Base-by-base conservation (phyloP, 1,140 invertebrate genomes). In the Drosophila varians region DNA sequence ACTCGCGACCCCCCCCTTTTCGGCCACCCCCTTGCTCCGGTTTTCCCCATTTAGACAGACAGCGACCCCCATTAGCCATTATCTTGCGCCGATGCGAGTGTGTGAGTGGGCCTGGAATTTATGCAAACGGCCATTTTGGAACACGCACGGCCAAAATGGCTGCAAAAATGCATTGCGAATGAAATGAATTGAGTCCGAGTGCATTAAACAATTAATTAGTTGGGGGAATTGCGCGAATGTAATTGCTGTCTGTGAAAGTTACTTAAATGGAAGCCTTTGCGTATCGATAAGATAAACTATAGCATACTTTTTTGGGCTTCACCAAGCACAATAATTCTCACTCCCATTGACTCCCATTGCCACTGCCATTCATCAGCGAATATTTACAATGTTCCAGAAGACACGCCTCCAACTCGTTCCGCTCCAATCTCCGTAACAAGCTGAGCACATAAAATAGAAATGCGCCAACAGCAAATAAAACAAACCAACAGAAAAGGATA, bases 131-230 rank as follows among this genome's bases (percentile, higher is more conserved):
- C 61, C 80, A 58, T 53, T 75, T 65, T 57, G 40, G 53, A 43
- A 68, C 52, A 68, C 74, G 60, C 64, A 66, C 52, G 8, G 16
- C 16, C 16, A 18, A 18, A 38, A 38, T 3, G 36, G 36, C 28
- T 56, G 53, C 31, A 54, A 62, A 48, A 61, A 47, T 36, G 19
- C 21, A 28, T 26, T 45, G 18, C 36, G 16, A 48, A 43, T 23
- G 18, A 25, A 36, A 36, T 26, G 42, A 47, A 66, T 76, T 60
- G 62, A 69, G 52, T 51, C 42, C 65, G 68, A 86, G 76, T 86
- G 82, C 80, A 86, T 86, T 86, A 86, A 86, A 80, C 76, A 86
- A 86, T 86, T 86, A 86, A 86, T 86, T 86, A 84, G 78, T 84
- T 54, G 31, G 48, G 55, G 68, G 60, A 66, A 66, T 66, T 53